A percentile compares a stretch with the other conserved stretches of the same genome.
Evolutionary conservation across 2,113 vertebrate genomes (phyloP).

Genomic region (Phalacrocorax carbo): DNA sequence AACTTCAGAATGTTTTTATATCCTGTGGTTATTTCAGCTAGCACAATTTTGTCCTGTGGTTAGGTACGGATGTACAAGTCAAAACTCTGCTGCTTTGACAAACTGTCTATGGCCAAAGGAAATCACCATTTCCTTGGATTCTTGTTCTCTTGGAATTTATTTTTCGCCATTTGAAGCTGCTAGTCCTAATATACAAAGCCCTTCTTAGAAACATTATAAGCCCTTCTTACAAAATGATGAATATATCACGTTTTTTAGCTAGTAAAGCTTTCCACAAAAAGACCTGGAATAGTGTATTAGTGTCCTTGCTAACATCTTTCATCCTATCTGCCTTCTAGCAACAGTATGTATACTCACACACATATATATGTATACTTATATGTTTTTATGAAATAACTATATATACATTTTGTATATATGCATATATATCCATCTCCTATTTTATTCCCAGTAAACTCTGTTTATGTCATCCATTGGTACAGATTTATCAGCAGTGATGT

Average conservation of each 20-base stretch:
- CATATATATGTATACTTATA: too few species aligned
- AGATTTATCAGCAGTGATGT: neutral
- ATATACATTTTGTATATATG: neutral
- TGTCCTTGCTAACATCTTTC: neutral
- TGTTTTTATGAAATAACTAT: neutral
- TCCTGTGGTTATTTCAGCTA: neutral
- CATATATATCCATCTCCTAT: neutral
- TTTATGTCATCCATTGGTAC: neutral
- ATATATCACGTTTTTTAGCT: neutral
- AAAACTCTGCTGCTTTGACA: neutral
- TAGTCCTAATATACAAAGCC: neutral
- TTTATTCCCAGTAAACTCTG: neutral
- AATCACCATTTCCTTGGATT: neutral
- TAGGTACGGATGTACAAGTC: neutral
- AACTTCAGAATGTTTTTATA: neutral
- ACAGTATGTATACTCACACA: neutral
- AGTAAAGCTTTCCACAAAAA: neutral
- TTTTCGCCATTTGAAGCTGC: neutral
- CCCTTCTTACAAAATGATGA: neutral
- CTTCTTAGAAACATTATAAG: too few species aligned
- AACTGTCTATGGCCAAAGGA: neutral
- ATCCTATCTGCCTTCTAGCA: neutral
- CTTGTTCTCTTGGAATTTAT: neutral
- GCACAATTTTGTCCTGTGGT: neutral
- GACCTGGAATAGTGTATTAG: neutral